phyloP scores from a whole-genome alignment of 2,113 vertebrate species.

The Tachycineta bicolor region DNA sequence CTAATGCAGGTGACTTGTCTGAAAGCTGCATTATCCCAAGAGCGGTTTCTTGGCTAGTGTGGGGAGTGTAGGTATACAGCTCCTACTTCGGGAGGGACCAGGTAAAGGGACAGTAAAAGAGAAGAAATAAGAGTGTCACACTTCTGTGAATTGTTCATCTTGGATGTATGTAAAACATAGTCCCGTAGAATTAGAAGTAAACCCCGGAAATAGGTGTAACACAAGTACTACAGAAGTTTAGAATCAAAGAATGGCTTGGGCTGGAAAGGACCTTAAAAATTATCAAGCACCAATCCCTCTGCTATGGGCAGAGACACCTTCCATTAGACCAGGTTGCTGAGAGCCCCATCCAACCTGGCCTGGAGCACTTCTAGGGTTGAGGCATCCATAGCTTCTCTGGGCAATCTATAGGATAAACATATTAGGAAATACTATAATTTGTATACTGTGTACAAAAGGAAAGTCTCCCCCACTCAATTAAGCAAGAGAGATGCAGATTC shows the following conservation, averaged over 20 bases:
- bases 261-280: not conserved
- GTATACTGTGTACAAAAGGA: not conserved
- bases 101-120: not conserved
- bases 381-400: not conserved
- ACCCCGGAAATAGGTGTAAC: rapidly evolving
- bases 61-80: not conserved
- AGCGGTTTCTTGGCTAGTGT: not conserved
- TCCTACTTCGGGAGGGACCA: not conserved
- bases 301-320: too few relatives aligned
- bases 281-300: not conserved
- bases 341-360: not conserved
- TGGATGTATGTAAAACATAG: rapidly evolving
- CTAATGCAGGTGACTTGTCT: not conserved
- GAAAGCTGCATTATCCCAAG: rapidly evolving
- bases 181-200: not conserved
- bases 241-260: not conserved
- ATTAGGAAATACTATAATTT: not conserved
- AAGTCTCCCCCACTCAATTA: rapidly evolving
- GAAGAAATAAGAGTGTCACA: not conserved
- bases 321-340: not conserved
- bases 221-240: not conserved
- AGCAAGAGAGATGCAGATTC: not conserved
- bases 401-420: not conserved
- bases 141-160: not conserved
- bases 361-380: not conserved